A percentile compares a stretch with the other conserved stretches of the same genome.
Evolutionary conservation across 2,113 vertebrate species (phyloP).

Genomic region (Limanda limanda): DNA sequence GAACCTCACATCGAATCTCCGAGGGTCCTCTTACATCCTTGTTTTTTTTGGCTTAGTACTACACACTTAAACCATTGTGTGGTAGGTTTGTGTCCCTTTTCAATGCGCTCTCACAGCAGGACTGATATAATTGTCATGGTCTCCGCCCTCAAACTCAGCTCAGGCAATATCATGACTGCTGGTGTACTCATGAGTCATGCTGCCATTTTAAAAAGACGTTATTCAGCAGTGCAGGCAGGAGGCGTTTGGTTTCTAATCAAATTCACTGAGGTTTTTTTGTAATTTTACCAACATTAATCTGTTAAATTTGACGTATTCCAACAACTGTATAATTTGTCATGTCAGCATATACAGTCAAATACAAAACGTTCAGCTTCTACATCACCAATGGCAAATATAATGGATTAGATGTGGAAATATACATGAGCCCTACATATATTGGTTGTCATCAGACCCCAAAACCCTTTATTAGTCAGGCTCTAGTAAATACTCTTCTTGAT

Average conservation of each 20-base stretch:
- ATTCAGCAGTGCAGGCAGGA: neutral
- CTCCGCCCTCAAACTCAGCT: conserved; percentile 17
- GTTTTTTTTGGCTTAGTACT: neutral
- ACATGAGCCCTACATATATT: too few species aligned
- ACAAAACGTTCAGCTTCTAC: conserved; percentile 9
- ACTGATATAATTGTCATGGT: neutral
- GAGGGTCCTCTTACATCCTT: neutral
- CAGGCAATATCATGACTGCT: neutral
- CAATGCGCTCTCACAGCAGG: neutral
- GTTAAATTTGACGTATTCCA: neutral
- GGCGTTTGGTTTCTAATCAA: conserved; percentile 11
- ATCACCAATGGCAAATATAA: conserved; percentile 1
- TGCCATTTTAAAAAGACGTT: conserved; percentile 15
- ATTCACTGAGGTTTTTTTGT: neutral
- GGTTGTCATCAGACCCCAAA: too few species aligned
- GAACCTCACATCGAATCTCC: neutral
- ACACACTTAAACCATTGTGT: neutral
- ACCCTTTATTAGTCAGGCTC: too few species aligned
- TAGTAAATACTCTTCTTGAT: too few species aligned
- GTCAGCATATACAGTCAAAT: neutral
- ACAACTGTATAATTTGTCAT: conserved; percentile 1
- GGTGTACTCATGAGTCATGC: neutral
- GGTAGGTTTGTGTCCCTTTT: conserved; percentile 1
- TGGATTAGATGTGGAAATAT: too few species aligned
- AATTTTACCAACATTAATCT: conserved; percentile 7